phyloP scores from a whole-genome alignment of 2,797 vertebrate genomes.

The Cuculus canorus region DNA sequence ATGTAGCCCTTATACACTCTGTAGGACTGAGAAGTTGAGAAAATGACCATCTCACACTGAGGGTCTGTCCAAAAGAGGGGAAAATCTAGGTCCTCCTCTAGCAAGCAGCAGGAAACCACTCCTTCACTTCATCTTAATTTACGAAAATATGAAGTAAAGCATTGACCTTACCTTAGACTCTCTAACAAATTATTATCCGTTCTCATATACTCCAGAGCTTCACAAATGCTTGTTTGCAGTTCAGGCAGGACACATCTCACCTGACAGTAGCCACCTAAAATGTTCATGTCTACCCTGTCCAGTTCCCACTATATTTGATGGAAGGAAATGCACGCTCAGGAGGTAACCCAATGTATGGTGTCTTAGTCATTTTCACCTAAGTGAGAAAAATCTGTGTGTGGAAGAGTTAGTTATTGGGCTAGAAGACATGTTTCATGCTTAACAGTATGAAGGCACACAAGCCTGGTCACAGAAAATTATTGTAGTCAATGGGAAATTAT shows the following conservation, averaged over 20 bases:
- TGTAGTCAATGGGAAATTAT: not conserved
- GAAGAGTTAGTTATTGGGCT: not conserved
- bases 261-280: not conserved
- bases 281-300: not conserved
- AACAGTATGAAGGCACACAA: not conserved
- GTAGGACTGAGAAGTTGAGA: not conserved
- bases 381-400: not conserved
- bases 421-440: not conserved
- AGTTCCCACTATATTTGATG: not conserved
- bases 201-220: not conserved
- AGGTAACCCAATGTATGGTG: not conserved
- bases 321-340: not conserved
- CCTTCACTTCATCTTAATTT: not conserved
- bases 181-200: not conserved
- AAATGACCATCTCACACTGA: not conserved
- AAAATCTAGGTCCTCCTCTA: not conserved
- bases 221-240: not conserved
- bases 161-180: not conserved
- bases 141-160: not conserved
- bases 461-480: not conserved
- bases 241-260: not conserved
- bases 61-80: not conserved
- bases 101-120: not conserved
- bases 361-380: not conserved
- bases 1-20: not conserved